Conservation (phyloP, 2,888 invertebrate genomes). For the Toxonevra muliebris region DNA sequence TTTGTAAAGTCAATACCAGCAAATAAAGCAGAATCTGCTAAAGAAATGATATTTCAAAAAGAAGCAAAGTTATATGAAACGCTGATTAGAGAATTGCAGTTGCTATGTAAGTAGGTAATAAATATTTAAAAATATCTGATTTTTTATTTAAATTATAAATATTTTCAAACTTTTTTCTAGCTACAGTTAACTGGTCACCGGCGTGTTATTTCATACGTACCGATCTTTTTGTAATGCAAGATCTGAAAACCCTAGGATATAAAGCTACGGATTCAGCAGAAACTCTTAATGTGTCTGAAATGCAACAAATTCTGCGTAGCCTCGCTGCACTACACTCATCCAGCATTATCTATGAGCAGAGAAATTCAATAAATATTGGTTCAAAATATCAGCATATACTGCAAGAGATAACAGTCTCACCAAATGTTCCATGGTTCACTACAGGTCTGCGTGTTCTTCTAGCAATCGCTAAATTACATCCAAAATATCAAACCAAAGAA, state of each 20-base stretch:
- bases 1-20: conserved; percentile 54
- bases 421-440: conserved; percentile 53
- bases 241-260: conserved; percentile 52
- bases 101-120: conserved; percentile 45
- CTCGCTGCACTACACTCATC: conserved; percentile 64
- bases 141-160: not conserved
- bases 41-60: conserved; percentile 51
- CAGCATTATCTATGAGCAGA: conserved; percentile 61
- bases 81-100: conserved; percentile 45
- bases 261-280: not conserved
- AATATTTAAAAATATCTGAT: not conserved
- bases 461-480: conserved; percentile 47
- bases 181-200: conserved; percentile 50
- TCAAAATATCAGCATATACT: conserved; percentile 39
- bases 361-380: conserved; percentile 43
- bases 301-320: conserved; percentile 54
- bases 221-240: conserved; percentile 62
- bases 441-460: conserved; percentile 50
- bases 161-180: conserved; percentile 30
- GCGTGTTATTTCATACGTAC: conserved; percentile 55
- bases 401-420: conserved; percentile 51
- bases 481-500: conserved; percentile 41
- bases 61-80: conserved; percentile 50
- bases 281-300: conserved; percentile 47
- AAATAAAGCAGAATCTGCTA: conserved; percentile 44